Evolutionary conservation across 2,888 invertebrate genomes (phyloP).

Genomic region (Epirrhoe alternata): DNA sequence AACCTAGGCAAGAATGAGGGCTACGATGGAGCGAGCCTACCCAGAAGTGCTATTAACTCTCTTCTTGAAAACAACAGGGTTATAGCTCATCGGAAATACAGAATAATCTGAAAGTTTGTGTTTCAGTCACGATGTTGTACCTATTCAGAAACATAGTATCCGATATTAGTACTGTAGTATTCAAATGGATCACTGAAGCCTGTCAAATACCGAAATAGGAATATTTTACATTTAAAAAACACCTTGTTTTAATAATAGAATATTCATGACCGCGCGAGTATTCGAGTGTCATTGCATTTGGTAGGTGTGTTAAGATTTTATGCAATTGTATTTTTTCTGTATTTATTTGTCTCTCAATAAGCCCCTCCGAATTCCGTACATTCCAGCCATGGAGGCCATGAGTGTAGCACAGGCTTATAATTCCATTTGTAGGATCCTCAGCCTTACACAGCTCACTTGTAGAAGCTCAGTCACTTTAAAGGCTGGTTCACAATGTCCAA

Average conservation of each 20-base stretch:
- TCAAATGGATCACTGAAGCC: constrained; percentile 1
- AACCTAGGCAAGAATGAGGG: no score
- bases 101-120: no score
- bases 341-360: constrained; percentile 2
- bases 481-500: background rate
- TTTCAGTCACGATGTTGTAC: no score
- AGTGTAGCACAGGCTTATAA: constrained; percentile 41
- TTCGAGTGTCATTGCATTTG: constrained; percentile 7
- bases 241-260: constrained; percentile 36
- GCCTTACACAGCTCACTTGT: constrained; percentile 20
- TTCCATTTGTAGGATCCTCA: constrained; percentile 42
- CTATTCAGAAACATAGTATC: background rate
- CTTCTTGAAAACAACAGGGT: no score
- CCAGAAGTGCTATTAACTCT: no score
- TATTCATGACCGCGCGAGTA: constrained; percentile 23
- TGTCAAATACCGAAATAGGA: constrained; percentile 12
- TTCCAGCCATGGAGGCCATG: constrained; percentile 20
- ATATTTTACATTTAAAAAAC: constrained; percentile 27
- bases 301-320: no score
- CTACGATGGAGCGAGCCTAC: no score
- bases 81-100: no score
- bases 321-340: no score
- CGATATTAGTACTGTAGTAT: background rate
- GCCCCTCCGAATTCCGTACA: constrained; percentile 19
- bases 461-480: constrained; percentile 5